phyloP scores from a whole-genome alignment of 1,140 invertebrate species.

The Caerostris darwini region DNA sequence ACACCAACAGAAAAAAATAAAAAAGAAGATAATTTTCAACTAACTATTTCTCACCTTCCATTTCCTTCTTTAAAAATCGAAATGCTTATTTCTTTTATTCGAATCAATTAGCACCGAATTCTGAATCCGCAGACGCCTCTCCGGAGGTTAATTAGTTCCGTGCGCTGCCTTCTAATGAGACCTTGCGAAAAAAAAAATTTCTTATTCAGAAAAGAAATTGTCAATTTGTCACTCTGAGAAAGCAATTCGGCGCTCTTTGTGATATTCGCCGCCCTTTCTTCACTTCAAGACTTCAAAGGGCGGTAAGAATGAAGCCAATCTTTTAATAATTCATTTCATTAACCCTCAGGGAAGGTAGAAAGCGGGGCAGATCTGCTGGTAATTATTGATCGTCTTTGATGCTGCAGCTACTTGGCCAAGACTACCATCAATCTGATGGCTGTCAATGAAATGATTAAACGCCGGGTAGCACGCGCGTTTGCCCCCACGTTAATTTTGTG shows the following conservation, averaged over 20 bases:
- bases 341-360: not conserved
- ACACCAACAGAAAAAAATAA: not conserved
- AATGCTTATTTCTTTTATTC: constrained; percentile 3
- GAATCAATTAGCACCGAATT: constrained; percentile 56
- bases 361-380: not conserved
- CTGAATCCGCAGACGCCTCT: not conserved
- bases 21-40: not conserved
- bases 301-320: not conserved
- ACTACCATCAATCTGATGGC: constrained; percentile 29
- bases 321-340: constrained; percentile 53
- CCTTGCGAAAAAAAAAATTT: not conserved
- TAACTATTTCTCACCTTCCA: not conserved
- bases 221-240: constrained; percentile 56
- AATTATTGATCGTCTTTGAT: constrained; percentile 46
- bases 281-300: constrained; percentile 21
- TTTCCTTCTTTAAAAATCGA: not conserved
- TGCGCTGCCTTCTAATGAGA: constrained; percentile 14
- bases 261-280: constrained; percentile 36
- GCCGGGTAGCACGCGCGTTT: not conserved
- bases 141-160: constrained; percentile 40
- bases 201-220: constrained; percentile 7
- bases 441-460: constrained; percentile 50
- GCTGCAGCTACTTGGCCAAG: not conserved
- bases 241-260: constrained; percentile 55
- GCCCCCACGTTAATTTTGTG: too few relatives aligned